Base-by-base conservation (phyloP, 2,888 invertebrate genomes). In the Tetrapedia diversipes region DNA sequence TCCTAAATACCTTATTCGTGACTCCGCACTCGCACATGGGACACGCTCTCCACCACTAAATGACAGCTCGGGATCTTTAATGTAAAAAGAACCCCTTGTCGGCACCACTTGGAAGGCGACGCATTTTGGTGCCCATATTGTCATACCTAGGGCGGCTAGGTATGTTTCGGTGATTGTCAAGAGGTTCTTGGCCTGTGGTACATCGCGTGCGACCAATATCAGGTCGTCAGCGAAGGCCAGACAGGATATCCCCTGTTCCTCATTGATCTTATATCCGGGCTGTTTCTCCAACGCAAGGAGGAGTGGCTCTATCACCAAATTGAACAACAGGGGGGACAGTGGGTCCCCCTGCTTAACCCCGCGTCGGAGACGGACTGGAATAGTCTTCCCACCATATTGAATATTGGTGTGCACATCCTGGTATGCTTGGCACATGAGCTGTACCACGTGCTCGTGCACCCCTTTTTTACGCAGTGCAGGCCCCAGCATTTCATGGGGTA, bases 281-380 rank as follows among this genome's bases (percentile, higher is more conserved):
- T 32, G 39, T 3, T 27, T 22, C 19, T 68, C 43, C 10, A 68
- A 14, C 34, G 2, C 19, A 4, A 4, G 4, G 0, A 74, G 41
- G 4, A 74, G 59, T 29, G 53, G 54, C 0, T 68, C 51, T 14
- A 73, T 10, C 0, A 16, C 24, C 2, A 51, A 3, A 1, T 71
- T 71, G n/a, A 71, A 73, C 1, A 69, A 2, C 0, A 69, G 8
- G 7, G 16, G 69, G 63, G 41, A 41, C 1, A 41, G 0, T 0
- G 41, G 41, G n/a, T n/a, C 41, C 72, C 72, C 22, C 8, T 73
- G 72, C n/a, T 73, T 73, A 0, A 73, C 74, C 10, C 59, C 74
- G 0, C 67, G 32, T 2, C 37, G 41, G 10, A 67, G 34, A 6
- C 2, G 1, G 57, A 29, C 1, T 19, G 29, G 19, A 8, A 57